phyloP scores from a whole-genome alignment of 1,140 invertebrate species.

The Drosophila lini region DNA sequence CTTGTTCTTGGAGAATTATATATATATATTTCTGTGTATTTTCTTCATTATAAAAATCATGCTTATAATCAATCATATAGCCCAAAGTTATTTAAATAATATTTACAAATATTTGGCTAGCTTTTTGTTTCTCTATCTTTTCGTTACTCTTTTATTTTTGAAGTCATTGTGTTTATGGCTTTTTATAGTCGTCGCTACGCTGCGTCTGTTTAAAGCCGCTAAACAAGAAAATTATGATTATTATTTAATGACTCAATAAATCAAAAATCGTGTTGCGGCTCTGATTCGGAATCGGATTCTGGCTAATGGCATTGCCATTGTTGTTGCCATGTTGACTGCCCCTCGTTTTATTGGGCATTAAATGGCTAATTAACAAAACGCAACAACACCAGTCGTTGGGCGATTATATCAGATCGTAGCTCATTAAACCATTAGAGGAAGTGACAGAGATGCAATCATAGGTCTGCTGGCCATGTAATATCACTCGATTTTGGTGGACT shows the following conservation, averaged over 20 bases:
- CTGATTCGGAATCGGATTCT: conserved; percentile 41
- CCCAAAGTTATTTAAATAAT: conserved; percentile 40
- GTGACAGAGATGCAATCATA: conserved; percentile 3
- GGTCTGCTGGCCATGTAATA: background rate
- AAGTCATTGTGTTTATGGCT: conserved; percentile 30
- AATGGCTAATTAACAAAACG: conserved; percentile 77
- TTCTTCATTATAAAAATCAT: conserved; percentile 28
- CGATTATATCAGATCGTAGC: conserved; percentile 50
- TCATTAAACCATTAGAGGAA: conserved; percentile 47
- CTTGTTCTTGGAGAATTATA: background rate
- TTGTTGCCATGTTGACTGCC: conserved; percentile 24
- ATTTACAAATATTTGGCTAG: conserved; percentile 37
- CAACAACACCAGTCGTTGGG: conserved; percentile 37
- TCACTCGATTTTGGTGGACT: conserved; percentile 17
- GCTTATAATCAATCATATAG: conserved; percentile 37
- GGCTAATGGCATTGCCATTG: conserved; percentile 38
- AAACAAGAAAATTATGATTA: conserved; percentile 74
- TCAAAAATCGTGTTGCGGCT: conserved; percentile 52
- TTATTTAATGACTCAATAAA: conserved; percentile 79
- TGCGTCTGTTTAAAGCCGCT: conserved; percentile 24
- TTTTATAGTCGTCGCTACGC: conserved; percentile 21
- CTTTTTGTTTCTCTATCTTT: background rate
- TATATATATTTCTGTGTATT: background rate
- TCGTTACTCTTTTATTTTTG: background rate
- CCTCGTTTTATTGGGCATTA: conserved; percentile 69